These are phyloP conservation scores for Lacerta bilineata DNA, from an alignment of 2,797 vertebrate genomes.

Conservation along the genomic window DNA sequence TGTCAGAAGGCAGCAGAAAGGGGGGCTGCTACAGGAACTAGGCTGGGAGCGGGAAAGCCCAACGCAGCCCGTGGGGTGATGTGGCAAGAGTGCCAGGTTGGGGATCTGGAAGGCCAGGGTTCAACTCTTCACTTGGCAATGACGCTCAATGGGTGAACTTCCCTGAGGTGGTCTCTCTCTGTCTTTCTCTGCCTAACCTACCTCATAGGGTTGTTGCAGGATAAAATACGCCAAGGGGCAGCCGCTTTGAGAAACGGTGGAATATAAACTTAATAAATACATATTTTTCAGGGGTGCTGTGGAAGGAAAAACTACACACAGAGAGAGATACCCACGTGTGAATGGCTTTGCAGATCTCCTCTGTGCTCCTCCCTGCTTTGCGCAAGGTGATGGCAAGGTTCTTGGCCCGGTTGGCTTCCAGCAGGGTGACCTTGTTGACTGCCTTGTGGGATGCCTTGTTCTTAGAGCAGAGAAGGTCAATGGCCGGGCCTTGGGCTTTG, in stretches of 20 bases:
- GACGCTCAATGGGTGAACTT: too few relatives aligned
- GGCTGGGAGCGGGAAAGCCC: not conserved
- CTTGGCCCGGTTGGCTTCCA: slow-evolving; percentile 96
- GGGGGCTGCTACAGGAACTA: not conserved
- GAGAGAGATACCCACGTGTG: slow-evolving; percentile 86
- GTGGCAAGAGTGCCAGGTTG: too few relatives aligned
- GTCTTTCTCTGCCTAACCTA: too few relatives aligned
- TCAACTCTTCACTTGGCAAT: too few relatives aligned
- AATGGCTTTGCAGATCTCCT: slow-evolving; percentile 97
- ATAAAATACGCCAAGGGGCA: too few relatives aligned
- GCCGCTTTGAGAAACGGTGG: too few relatives aligned
- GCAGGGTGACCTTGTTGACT: slow-evolving; percentile 90
- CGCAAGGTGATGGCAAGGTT: slow-evolving; percentile 96
- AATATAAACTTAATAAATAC: too few relatives aligned
- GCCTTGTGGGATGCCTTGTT: slow-evolving; percentile 90
- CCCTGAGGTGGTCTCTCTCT: too few relatives aligned
- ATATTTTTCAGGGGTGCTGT: too few relatives aligned
- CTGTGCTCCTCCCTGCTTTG: slow-evolving; percentile 90
- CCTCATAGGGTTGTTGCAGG: too few relatives aligned
- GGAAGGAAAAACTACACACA: not conserved
- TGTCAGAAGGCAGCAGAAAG: not conserved
- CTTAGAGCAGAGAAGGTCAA: slow-evolving; percentile 90
- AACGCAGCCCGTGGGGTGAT: too few relatives aligned
- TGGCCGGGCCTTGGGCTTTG: slow-evolving; percentile 92
- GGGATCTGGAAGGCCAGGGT: too few relatives aligned